A percentile compares a stretch with the other conserved stretches of the same genome.
Evolutionary conservation across 2,797 vertebrate genomes (phyloP).

Genomic region (Setipinna tenuifilis): DNA sequence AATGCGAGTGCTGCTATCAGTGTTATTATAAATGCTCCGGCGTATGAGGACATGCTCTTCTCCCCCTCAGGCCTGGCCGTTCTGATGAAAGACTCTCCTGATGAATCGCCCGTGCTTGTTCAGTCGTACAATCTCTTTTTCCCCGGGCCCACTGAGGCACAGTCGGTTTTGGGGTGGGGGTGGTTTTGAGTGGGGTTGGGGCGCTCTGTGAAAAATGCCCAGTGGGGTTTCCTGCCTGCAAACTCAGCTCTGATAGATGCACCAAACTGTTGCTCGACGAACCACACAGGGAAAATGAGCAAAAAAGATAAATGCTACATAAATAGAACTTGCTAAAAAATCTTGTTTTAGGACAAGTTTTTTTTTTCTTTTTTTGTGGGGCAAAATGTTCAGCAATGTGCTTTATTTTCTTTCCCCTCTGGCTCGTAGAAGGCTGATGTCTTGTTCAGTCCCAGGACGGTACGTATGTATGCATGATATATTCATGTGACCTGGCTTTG

Average conservation of each 20-base stretch:
- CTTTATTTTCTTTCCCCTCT: slow-evolving; percentile 9
- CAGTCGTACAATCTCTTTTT: not conserved
- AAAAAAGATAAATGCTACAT: not conserved
- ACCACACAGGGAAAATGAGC: not conserved
- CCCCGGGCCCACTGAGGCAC: not conserved
- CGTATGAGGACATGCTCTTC: not conserved
- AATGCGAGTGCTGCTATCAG: not conserved
- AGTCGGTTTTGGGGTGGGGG: not conserved
- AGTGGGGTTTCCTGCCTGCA: not conserved
- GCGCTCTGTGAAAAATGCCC: slow-evolving; percentile 14
- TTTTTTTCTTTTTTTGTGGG: not conserved
- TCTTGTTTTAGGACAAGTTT: not conserved
- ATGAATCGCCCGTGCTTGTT: not conserved
- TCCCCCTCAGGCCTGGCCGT: not conserved
- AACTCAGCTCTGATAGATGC: slow-evolving; percentile 11
- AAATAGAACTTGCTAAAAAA: slow-evolving; percentile 3
- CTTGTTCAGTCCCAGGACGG: not conserved
- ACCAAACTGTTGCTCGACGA: not conserved
- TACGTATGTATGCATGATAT: not conserved
- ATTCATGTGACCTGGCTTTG: not conserved
- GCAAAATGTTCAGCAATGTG: not conserved
- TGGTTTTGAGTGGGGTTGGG: not conserved
- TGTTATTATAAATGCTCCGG: not conserved
- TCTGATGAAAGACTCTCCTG: not conserved
- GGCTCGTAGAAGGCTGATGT: not conserved